phyloP scores from a whole-genome alignment of 2,888 invertebrate species.

The Trissonchulus latispiculum region DNA sequence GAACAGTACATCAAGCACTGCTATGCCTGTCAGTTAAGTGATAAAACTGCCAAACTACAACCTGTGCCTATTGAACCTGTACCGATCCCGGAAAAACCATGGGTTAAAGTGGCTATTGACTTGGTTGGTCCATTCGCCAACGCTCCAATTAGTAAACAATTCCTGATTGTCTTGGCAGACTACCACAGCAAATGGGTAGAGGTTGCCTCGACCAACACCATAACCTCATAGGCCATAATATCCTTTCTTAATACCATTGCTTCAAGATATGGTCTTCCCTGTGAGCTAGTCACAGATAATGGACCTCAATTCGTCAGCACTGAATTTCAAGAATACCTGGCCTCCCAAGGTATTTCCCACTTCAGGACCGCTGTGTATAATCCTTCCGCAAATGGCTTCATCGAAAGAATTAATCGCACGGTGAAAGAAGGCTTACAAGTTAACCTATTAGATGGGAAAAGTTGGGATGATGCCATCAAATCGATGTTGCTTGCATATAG shows the following conservation, averaged over 20 bases:
- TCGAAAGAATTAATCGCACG: not conserved
- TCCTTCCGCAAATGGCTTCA: not conserved
- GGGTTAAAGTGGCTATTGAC: not conserved
- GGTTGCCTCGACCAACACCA: not conserved
- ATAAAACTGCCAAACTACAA: too few species aligned
- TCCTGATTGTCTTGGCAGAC: not conserved
- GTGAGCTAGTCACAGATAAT: not conserved
- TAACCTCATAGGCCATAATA: not conserved
- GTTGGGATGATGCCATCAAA: not conserved
- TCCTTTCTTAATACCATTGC: not conserved
- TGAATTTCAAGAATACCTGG: not conserved
- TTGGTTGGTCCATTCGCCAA: not conserved
- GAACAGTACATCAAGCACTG: too few species aligned
- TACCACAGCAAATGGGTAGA: not conserved
- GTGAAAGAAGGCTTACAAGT: not conserved
- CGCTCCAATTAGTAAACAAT: not conserved
- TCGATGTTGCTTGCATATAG: not conserved
- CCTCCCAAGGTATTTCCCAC: not conserved
- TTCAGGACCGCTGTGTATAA: not conserved
- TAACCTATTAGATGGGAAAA: not conserved
- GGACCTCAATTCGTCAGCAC: not conserved
- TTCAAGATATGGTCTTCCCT: not conserved
- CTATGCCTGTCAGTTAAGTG: too few species aligned
- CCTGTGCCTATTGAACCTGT: not conserved
- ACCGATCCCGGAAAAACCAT: not conserved